phyloP scores from a whole-genome alignment of 2,113 vertebrate genomes.

The Illadopsis cleaveri region DNA sequence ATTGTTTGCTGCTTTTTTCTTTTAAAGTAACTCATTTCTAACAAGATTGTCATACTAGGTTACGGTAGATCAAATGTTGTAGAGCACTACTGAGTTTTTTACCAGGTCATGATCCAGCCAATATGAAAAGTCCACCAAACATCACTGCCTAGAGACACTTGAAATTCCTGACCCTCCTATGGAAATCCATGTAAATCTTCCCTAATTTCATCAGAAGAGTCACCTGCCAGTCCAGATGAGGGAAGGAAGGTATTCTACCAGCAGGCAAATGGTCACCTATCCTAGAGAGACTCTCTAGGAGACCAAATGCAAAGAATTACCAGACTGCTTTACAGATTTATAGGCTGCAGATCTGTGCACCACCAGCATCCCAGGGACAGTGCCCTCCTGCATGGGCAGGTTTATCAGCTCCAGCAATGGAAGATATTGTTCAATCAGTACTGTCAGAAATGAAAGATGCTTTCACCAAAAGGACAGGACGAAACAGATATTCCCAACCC shows the following conservation, averaged over 20 bases:
- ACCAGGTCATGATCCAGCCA: neutral
- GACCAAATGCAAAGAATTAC: neutral
- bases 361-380: neutral
- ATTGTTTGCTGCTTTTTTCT: neutral
- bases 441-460: neutral
- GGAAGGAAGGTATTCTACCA: neutral
- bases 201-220: neutral
- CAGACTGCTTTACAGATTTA: neutral
- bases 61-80: neutral
- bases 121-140: neutral
- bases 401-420: neutral
- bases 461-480: neutral
- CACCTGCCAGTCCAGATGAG: neutral
- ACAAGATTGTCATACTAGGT: neutral
- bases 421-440: rapidly evolving
- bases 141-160: neutral
- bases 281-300: neutral
- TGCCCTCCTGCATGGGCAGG: neutral
- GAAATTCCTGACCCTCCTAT: neutral
- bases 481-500: neutral
- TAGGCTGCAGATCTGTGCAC: neutral
- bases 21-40: neutral
- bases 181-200: neutral
- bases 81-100: neutral
- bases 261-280: neutral